Base-by-base conservation (phyloP, 1,140 invertebrate genomes). In the Euglossa dilemma region DNA sequence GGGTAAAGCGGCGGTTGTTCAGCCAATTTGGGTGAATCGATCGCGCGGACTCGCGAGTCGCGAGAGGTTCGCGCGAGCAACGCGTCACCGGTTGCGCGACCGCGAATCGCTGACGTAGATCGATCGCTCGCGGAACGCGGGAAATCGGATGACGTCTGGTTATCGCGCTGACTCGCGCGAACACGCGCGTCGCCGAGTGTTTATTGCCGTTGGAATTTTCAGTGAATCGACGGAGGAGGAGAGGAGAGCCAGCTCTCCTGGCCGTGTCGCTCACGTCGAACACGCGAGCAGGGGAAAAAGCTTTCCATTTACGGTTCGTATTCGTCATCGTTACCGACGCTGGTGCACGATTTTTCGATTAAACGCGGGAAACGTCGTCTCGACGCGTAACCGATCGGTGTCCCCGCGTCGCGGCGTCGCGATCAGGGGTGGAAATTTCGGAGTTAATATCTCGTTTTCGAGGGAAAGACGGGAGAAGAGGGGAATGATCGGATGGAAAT, bases 61-160 rank as follows among this genome's bases (percentile, higher is more conserved):
- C 14, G n/a, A 25, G 50, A 50, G 50, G 50, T 54, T 9, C 14
- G n/a, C 4, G 23, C 16, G 12, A 78, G 50, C 9, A 45, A 9
- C 64, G 52, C 76, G 76, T 78, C 75, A 77, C 47, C 23, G 61
- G 47, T 36, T 52, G 59, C 74, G 23, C 74, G 74, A 52, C 14
- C 47, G 23, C 54, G 64, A n/a, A 66, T 16, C 20, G 52, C 43
- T 70, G 76, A 78, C 76, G 76, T 78, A 56, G 66, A 76, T 52
- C 76, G 64, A 79, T 59, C 76, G 11, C 8, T 18, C 18, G 63
- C 63, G n/a, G 43, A 64, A 64, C 47, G 28, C n/a, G 61, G 75
- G 50, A 67, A 77, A 54, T 77, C 75, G 50, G 28, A 54, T n/a
- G 47, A 64, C n/a, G 74, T 36, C 18, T 77, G 50, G 75, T 77